Base-by-base conservation (phyloP, 2,888 invertebrate species). In the Habrosyne pyritoides region DNA sequence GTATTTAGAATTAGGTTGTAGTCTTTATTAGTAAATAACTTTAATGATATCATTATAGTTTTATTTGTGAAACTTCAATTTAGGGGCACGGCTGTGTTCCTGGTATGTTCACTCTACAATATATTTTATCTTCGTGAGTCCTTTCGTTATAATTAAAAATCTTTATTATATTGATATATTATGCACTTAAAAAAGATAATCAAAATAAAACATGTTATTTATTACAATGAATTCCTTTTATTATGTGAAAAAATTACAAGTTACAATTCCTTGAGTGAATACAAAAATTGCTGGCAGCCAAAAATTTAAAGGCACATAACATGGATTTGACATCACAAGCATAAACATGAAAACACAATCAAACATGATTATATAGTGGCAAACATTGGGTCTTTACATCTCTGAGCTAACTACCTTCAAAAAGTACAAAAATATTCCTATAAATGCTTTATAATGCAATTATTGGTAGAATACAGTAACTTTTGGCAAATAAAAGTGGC, bases 211-310 rank as follows among this genome's bases (percentile, higher is more conserved):
- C 51, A 57, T 28, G 33, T 52, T 57, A 33, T 61, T 61, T 14
- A 36, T 18, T 80, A 82, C 88, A 90, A 87, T 89, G 87, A 89
- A 90, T 86, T 85, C 84, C 81, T 84, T 79, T 89, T 87, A 89
- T 87, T 89, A 79, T 56, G 79, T 86, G 84, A 85, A 89, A 84
- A 83, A 84, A 82, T 79, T 67, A 80, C 79, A 80, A 78, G 74
- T 74, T 71, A 84, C 84, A 83, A 84, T 82, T 81, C 75, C 71
- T 72, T 76, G 64, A 62, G 76, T 80, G 79, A 80, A 81, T 80
- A 81, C 75, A 79, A 75, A 66, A 67, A 72, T 66, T 21, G 71
- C 71, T 67, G 75, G 77, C 75, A 81, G 84, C 84, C 76, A 77
- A 84, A 76, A 70, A 63, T 61, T 73, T 54, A 71, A 89, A 89